Percentiles rank a stretch among this genome's conserved stretches.
Conservation (phyloP, 1,140 invertebrate genomes). For the Charaxes varanes region DNA sequence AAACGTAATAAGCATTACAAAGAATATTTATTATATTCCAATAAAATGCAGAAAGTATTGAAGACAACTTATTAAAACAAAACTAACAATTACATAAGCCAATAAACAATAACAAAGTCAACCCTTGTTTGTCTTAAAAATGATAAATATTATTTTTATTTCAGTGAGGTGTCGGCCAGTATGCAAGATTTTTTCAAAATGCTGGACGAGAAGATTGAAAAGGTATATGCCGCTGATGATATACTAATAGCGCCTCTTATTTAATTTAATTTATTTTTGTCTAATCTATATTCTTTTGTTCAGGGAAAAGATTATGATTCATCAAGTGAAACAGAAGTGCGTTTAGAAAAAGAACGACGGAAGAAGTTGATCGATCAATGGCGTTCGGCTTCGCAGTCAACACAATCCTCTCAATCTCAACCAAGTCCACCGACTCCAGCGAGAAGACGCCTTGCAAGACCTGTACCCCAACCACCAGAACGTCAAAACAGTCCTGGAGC, state of each 20-base stretch:
- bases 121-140: too few species aligned
- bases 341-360: slow-evolving; percentile 75
- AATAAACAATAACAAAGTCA: too few species aligned
- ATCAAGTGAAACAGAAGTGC: slow-evolving; percentile 77
- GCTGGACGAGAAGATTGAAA: slow-evolving; percentile 93
- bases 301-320: slow-evolving; percentile 85
- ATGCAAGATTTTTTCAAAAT: slow-evolving; percentile 93
- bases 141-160: slow-evolving; percentile 54
- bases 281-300: slow-evolving; percentile 12
- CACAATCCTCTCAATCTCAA: slow-evolving; percentile 46
- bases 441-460: slow-evolving; percentile 39
- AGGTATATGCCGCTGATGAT: slow-evolving; percentile 77
- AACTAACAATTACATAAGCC: too few species aligned
- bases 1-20: too few species aligned
- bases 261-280: not conserved
- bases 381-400: slow-evolving; percentile 76
- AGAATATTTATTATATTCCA: too few species aligned
- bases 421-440: slow-evolving; percentile 56
- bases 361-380: slow-evolving; percentile 76
- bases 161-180: slow-evolving; percentile 88
- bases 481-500: slow-evolving; percentile 45
- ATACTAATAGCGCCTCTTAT: not conserved
- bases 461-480: slow-evolving; percentile 48
- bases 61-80: too few species aligned
- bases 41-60: too few species aligned